phyloP scores from a whole-genome alignment of 1,140 invertebrate species.

The Bombus soroeensis region DNA sequence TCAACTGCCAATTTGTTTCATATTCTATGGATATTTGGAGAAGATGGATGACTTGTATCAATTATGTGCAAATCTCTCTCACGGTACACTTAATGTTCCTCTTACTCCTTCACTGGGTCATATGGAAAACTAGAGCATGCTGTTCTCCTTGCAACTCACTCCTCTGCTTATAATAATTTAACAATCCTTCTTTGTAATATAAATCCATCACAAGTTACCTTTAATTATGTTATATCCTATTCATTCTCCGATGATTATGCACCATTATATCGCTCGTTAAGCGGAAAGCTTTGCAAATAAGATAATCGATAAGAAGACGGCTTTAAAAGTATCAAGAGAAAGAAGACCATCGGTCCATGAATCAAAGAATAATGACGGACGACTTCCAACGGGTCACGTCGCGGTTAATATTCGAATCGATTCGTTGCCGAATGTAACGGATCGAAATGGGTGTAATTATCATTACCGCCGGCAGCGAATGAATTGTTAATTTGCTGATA shows the following conservation, averaged over 20 bases:
- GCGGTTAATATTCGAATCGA: conserved; percentile 14
- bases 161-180: background rate
- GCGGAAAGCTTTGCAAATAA: background rate
- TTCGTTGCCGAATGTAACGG: background rate
- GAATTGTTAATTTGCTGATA: conserved; percentile 36
- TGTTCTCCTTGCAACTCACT: background rate
- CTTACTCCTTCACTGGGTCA: background rate
- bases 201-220: background rate
- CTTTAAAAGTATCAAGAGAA: background rate
- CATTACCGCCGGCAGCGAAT: background rate
- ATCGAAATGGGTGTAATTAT: conserved; percentile 19
- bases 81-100: too few relatives aligned
- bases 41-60: background rate
- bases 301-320: conserved; percentile 13
- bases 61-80: background rate
- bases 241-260: background rate
- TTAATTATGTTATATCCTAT: background rate
- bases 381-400: background rate
- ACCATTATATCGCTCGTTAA: conserved; percentile 5
- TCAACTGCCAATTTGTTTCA: background rate
- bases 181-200: background rate
- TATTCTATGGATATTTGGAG: background rate
- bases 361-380: background rate
- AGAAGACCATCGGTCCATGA: background rate
- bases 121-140: background rate